Base-by-base conservation (phyloP, 2,113 vertebrate species). In the Leucopsar rothschildi region DNA sequence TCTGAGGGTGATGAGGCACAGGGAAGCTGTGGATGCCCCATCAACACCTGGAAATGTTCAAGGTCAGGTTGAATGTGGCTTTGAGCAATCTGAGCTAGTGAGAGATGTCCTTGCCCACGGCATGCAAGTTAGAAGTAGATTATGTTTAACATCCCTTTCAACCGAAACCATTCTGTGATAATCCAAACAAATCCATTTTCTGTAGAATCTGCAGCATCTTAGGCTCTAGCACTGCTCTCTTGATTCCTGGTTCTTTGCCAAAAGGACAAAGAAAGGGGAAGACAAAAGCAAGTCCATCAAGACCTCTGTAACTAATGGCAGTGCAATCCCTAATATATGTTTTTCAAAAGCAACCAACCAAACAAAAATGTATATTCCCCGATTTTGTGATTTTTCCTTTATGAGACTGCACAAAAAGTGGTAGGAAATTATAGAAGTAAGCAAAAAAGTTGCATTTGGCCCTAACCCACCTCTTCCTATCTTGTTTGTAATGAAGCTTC, bases 351-450 rank as follows among this genome's bases (percentile, higher is more conserved):
- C 18, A 61, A 5, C 1, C 9, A 35, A 55, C 0, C 19, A 56
- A 53, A 9, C 31, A 42, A 60, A 81, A 45, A 12, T 2, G 0
- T 5, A 2, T 12, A 45, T 19, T 64, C 10, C 5, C 6, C 1
- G 4, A 11, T 73, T 77, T 52, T 47, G 24, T 68, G 12, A 8
- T 42, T 81, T 61, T 61, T 65, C 44, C 27, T 44, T 4, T 7
- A 59, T 28, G 4, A 42, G 2, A 59, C 8, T 40, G 12, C 11
- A 23, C 28, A 37, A 39, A 66, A 5, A 31, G 5, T 11, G 4
- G 8, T 10, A 42, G 37, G 12, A 68, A 39, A 84, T 60, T 37
- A 25, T 4, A 37, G 10, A 93, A 92, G 10, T 40, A 69, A 82
- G 6, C 2, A 45, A 61, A 79, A 69, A 17, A 72, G 5, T 12